phyloP scores from a whole-genome alignment of 2,888 invertebrate species.

The Meloe dianella region DNA sequence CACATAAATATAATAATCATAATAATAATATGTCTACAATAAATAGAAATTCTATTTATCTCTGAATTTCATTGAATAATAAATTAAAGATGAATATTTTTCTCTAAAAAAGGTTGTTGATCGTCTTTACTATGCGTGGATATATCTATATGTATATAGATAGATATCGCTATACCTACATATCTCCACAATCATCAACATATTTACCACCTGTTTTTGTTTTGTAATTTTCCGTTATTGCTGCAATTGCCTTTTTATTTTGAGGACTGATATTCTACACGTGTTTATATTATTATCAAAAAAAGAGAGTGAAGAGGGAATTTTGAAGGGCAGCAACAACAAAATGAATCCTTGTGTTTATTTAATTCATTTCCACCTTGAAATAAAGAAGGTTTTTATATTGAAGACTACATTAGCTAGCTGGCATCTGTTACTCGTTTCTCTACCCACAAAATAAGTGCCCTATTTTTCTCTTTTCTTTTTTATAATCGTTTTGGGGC shows the following conservation, averaged over 20 bases:
- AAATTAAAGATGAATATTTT: too few species aligned
- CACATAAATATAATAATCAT: background rate
- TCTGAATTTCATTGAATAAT: too few species aligned
- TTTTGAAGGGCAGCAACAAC: background rate
- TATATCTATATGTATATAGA: too few species aligned
- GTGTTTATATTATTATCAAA: background rate
- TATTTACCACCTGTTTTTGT: background rate
- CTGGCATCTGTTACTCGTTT: conserved; percentile 1
- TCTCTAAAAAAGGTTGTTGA: too few species aligned
- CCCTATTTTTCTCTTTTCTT: background rate
- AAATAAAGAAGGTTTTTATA: background rate
- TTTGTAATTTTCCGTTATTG: background rate
- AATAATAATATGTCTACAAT: background rate
- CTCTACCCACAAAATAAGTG: background rate
- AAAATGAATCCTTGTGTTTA: background rate
- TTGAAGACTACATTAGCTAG: too few species aligned
- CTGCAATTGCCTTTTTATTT: background rate
- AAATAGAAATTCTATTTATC: background rate
- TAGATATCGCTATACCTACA: too few species aligned
- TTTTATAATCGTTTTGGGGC: background rate
- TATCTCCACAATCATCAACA: background rate
- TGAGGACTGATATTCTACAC: background rate
- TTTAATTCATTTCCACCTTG: background rate
- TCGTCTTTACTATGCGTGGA: too few species aligned
- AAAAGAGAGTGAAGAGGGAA: background rate